A percentile compares a stretch with the other conserved stretches of the same genome.
phyloP scores from a whole-genome alignment of 2,797 vertebrate genomes.

The Typhlichthys subterraneus region DNA sequence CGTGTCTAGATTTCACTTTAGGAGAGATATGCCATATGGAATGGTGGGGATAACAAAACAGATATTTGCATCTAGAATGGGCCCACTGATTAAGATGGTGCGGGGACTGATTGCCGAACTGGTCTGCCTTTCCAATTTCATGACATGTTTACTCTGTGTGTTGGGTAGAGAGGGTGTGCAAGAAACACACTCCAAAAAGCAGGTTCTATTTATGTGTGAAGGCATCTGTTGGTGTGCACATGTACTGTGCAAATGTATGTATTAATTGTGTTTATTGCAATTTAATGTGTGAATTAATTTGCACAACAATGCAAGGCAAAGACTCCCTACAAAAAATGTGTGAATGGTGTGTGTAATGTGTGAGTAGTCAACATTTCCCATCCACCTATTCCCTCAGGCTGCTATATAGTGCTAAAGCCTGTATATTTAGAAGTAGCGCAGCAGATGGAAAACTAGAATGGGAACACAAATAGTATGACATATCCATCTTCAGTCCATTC shows the following conservation, averaged over 20 bases:
- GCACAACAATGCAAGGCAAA: slow-evolving; percentile 6
- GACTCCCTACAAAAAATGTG: slow-evolving; percentile 1
- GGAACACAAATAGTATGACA: no score
- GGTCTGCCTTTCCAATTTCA: slow-evolving; percentile 35
- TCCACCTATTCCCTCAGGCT: slow-evolving; percentile 1
- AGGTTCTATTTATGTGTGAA: background rate
- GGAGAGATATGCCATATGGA: background rate
- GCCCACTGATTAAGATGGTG: slow-evolving; percentile 35
- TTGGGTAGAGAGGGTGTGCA: background rate
- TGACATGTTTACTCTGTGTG: background rate
- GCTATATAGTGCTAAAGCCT: slow-evolving; percentile 8
- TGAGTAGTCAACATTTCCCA: slow-evolving; percentile 10
- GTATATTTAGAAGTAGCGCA: slow-evolving; percentile 14
- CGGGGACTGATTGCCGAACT: slow-evolving; percentile 31
- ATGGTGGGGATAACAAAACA: background rate
- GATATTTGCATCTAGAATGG: slow-evolving; percentile 27
- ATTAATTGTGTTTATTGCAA: background rate
- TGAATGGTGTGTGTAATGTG: slow-evolving; percentile 10
- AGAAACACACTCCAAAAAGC: background rate
- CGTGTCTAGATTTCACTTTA: no score
- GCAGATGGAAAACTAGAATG: background rate
- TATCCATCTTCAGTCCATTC: no score
- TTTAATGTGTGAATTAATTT: slow-evolving; percentile 9
- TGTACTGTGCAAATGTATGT: slow-evolving; percentile 5
- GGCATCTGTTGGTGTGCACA: background rate